Evolutionary conservation across 1,140 invertebrate genomes (phyloP).

Genomic region (Saccostrea glomerata): DNA sequence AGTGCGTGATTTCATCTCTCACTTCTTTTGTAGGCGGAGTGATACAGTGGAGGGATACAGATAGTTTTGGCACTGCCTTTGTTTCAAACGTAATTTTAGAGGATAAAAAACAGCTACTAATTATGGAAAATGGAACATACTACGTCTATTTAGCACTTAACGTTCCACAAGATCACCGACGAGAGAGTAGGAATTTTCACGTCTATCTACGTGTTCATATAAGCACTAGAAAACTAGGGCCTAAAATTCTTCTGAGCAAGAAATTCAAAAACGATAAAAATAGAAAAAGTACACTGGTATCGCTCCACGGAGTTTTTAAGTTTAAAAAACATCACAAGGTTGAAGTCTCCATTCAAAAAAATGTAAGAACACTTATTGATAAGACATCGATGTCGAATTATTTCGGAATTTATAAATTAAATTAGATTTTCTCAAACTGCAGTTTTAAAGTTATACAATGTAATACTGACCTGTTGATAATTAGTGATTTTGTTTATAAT

Average conservation of each 20-base stretch:
- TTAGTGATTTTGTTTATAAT: too few species aligned
- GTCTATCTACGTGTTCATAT: background rate
- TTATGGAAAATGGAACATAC: background rate
- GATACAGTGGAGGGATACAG: background rate
- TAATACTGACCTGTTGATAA: background rate
- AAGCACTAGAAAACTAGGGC: background rate
- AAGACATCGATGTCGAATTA: background rate
- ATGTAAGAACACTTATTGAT: background rate
- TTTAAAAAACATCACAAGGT: background rate
- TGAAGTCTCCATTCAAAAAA: background rate
- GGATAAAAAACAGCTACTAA: background rate
- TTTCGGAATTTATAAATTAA: slow-evolving; percentile 6
- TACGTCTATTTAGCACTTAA: background rate
- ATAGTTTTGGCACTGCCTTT: background rate
- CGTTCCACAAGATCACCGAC: background rate
- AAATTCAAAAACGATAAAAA: background rate
- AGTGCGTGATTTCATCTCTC: too few species aligned
- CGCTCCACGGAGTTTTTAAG: background rate
- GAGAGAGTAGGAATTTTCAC: slow-evolving; percentile 1
- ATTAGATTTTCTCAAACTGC: background rate
- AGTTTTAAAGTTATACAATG: background rate
- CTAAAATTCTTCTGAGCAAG: background rate
- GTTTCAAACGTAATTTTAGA: background rate
- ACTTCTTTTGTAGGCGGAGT: background rate
- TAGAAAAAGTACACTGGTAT: background rate